phyloP scores from a whole-genome alignment of 2,113 vertebrate species.

The Crocuta crocuta region DNA sequence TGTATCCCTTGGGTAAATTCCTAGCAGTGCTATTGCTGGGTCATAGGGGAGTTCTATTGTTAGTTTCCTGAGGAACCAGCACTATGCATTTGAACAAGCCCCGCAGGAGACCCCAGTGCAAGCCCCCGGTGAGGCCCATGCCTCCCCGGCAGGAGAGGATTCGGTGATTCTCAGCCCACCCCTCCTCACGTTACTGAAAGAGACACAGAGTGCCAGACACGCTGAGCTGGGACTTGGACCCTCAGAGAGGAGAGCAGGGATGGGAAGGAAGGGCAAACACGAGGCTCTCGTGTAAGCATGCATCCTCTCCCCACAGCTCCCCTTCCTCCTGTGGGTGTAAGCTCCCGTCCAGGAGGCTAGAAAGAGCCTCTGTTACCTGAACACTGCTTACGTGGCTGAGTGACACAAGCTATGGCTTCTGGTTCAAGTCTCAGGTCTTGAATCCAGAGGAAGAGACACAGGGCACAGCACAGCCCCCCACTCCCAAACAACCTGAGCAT shows the following conservation, averaged over 20 bases:
- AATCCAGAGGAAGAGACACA: neutral
- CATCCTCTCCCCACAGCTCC: neutral
- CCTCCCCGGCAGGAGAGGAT: neutral
- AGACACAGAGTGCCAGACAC: neutral
- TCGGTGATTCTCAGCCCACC: neutral
- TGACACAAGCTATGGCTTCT: too few relatives aligned
- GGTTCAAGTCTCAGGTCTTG: neutral
- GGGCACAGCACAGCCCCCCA: too few relatives aligned
- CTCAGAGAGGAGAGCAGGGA: neutral
- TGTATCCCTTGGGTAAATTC: too few relatives aligned
- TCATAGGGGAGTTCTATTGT: too few relatives aligned
- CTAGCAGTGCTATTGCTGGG: too few relatives aligned
- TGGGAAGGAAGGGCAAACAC: neutral
- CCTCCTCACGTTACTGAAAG: neutral
- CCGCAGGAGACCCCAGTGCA: too few relatives aligned
- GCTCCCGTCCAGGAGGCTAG: fast-evolving
- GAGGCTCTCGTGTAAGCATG: neutral
- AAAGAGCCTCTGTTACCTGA: neutral
- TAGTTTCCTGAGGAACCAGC: neutral
- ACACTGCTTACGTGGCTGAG: neutral
- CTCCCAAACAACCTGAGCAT: neutral
- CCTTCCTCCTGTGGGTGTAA: fast-evolving
- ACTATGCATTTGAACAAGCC: neutral
- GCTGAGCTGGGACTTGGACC: neutral
- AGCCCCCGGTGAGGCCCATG: fast-evolving